Percentiles rank a stretch among this genome's conserved stretches.
These are phyloP conservation scores for Triops cancriformis DNA, from an alignment of 1,140 invertebrate genomes.

Conservation along the genomic window DNA sequence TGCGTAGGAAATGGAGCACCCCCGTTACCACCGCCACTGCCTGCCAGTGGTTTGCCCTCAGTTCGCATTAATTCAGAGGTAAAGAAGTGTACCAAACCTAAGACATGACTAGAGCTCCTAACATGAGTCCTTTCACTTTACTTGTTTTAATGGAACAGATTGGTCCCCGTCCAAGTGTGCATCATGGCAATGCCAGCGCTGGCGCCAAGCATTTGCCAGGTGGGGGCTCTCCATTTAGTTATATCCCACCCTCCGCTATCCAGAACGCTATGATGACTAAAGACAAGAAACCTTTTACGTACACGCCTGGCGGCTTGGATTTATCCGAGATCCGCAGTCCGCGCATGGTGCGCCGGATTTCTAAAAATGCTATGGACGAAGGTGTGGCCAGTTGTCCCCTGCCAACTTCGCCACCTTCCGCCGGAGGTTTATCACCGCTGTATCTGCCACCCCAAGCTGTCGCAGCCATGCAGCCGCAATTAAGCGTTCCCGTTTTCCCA, in stretches of 20 bases:
- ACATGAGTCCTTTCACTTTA: no score
- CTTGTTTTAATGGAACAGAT: conserved; percentile 9
- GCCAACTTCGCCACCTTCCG: conserved; percentile 33
- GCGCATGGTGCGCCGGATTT: conserved; percentile 72
- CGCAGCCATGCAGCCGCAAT: conserved; percentile 52
- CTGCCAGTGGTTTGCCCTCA: conserved; percentile 42
- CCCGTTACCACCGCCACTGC: conserved; percentile 41
- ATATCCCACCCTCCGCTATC: conserved; percentile 67
- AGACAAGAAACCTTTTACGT: conserved; percentile 85
- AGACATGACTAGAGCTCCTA: no score
- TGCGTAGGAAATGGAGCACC: conserved; percentile 39
- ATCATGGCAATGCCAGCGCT: not conserved
- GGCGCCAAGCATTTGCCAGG: conserved; percentile 29
- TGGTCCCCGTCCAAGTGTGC: not conserved
- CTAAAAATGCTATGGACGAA: conserved; percentile 49
- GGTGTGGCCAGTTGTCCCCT: conserved; percentile 39
- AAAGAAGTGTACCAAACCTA: no score
- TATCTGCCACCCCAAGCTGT: conserved; percentile 43
- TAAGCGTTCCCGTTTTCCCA: conserved; percentile 60
- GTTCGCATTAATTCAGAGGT: conserved; percentile 45
- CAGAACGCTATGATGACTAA: conserved; percentile 90
- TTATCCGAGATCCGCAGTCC: conserved; percentile 81
- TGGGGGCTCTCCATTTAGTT: conserved; percentile 29
- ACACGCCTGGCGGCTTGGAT: conserved; percentile 83
- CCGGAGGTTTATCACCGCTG: conserved; percentile 31